phyloP scores from a whole-genome alignment of 92 coral and sea anemone species.

The Nematostella vectensis region DNA sequence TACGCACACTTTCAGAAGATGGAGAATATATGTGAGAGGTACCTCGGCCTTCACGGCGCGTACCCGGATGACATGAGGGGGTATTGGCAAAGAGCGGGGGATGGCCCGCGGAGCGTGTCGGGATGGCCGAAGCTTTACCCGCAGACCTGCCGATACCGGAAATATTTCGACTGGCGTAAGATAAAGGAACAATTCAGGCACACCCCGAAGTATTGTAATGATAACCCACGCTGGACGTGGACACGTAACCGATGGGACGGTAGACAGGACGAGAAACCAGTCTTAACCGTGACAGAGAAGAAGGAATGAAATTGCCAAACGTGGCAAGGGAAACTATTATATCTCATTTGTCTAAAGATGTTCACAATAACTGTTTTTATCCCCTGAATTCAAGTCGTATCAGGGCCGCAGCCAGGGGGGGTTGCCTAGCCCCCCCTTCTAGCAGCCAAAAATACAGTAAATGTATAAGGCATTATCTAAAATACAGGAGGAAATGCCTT shows the following conservation, averaged over 20 bases:
- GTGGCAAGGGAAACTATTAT: too few species aligned
- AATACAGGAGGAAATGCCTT: too few species aligned
- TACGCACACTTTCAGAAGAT: slow-evolving; percentile 1
- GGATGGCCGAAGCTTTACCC: neutral
- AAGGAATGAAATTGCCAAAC: too few species aligned
- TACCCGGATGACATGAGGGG: slow-evolving; percentile 24
- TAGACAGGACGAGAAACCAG: too few species aligned
- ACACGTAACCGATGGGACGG: slow-evolving; percentile 1
- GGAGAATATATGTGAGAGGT: slow-evolving; percentile 11
- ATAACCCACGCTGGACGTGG: slow-evolving; percentile 12
- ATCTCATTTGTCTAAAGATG: too few species aligned
- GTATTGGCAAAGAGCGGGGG: slow-evolving; percentile 19
- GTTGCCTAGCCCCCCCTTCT: too few species aligned
- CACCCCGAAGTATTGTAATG: slow-evolving; percentile 7
- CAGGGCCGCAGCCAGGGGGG: too few species aligned
- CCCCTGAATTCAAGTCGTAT: too few species aligned
- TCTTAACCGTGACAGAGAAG: too few species aligned
- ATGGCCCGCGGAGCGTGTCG: slow-evolving; percentile 1
- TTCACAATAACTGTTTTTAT: too few species aligned
- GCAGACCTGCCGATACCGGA: slow-evolving; percentile 3
- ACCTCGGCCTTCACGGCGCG: slow-evolving; percentile 34
- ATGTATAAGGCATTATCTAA: too few species aligned
- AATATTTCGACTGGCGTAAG: slow-evolving; percentile 7
- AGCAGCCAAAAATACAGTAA: too few species aligned
- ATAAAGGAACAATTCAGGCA: neutral